phyloP scores from a whole-genome alignment of 2,888 invertebrate species.

The Plagodis dolabraria region DNA sequence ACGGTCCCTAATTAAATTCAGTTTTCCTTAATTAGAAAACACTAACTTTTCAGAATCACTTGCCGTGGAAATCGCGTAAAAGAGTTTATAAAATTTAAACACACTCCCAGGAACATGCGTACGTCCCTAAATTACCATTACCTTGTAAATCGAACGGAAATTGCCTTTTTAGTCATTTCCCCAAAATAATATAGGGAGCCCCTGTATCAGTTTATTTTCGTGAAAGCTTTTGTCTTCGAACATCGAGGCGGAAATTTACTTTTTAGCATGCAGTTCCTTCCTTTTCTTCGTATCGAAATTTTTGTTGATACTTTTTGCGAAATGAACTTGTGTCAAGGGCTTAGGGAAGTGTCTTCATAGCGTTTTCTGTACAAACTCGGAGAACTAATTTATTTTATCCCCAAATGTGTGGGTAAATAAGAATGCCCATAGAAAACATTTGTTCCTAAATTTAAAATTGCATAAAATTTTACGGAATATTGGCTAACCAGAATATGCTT shows the following conservation, averaged over 20 bases:
- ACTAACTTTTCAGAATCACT: too few relatives aligned
- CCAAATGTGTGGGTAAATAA: too few relatives aligned
- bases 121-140: slow-evolving; percentile 9
- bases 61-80: not conserved
- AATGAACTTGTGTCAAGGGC: too few relatives aligned
- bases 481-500: too few relatives aligned
- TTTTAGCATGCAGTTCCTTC: slow-evolving; percentile 18
- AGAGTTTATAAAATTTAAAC: slow-evolving; percentile 13
- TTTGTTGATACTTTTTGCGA: too few relatives aligned
- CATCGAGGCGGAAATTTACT: slow-evolving; percentile 29
- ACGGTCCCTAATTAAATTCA: not conserved
- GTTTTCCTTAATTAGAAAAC: not conserved
- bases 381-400: too few relatives aligned
- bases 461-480: too few relatives aligned
- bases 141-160: slow-evolving; percentile 30
- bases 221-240: slow-evolving; percentile 19
- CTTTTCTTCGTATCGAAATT: not conserved
- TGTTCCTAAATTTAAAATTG: too few relatives aligned
- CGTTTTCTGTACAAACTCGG: too few relatives aligned
- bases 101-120: not conserved
- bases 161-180: slow-evolving; percentile 36
- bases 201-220: slow-evolving; percentile 23
- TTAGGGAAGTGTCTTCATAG: too few relatives aligned
- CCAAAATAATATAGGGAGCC: slow-evolving; percentile 22
- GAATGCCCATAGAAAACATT: too few relatives aligned